phyloP scores from a whole-genome alignment of 2,888 invertebrate species.

The Deilephila elpenor region DNA sequence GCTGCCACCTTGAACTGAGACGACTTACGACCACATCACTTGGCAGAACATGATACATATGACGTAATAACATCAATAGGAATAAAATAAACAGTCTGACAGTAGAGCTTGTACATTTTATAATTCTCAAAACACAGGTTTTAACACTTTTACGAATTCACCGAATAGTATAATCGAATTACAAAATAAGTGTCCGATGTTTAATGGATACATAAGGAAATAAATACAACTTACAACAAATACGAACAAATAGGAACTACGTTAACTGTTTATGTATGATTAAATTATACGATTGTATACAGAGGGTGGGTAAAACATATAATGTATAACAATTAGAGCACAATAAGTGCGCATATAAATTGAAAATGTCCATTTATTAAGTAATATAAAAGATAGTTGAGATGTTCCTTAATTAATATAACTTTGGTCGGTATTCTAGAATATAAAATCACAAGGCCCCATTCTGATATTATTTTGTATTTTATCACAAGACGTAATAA shows the following conservation, averaged over 20 bases:
- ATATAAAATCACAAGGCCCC: conserved; percentile 44
- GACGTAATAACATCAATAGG: neutral
- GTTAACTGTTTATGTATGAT: conserved; percentile 40
- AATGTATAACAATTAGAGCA: neutral
- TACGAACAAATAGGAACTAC: conserved; percentile 50
- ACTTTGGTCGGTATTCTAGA: conserved; percentile 38
- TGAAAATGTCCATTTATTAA: conserved; percentile 26
- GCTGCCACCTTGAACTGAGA: too few species aligned
- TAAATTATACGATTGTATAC: conserved; percentile 17
- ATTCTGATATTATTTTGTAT: conserved; percentile 41
- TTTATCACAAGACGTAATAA: conserved; percentile 39
- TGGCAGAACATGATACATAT: neutral
- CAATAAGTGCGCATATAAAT: neutral
- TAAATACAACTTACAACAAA: conserved; percentile 41
- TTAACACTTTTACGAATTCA: conserved; percentile 13
- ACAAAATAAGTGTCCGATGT: conserved; percentile 33
- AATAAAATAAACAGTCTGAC: neutral
- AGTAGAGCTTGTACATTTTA: conserved; percentile 45
- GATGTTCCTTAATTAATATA: conserved; percentile 18
- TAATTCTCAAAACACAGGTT: conserved; percentile 34
- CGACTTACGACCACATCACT: too few species aligned
- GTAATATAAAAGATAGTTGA: conserved; percentile 31
- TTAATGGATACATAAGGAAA: conserved; percentile 40
- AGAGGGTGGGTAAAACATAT: neutral
- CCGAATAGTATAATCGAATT: conserved; percentile 12